These are phyloP conservation scores for Brotogeris chrysoptera DNA, from an alignment of 2,797 vertebrate species.

Conservation along the genomic window DNA sequence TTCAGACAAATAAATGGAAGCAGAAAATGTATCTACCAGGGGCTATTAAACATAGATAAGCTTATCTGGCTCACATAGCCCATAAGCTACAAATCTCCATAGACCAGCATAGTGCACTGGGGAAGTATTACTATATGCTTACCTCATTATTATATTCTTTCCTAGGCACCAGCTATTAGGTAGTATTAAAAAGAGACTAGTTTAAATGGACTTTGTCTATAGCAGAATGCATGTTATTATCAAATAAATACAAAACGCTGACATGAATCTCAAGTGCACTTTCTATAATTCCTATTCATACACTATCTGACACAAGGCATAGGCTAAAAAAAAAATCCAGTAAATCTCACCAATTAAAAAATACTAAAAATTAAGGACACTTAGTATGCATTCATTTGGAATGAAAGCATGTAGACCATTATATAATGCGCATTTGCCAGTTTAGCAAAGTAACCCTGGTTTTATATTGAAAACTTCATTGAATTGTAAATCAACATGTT, in stretches of 20 bases:
- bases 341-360: not conserved
- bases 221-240: not conserved
- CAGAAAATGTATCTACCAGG: not conserved
- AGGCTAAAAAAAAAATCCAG: not conserved
- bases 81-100: not conserved
- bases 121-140: not conserved
- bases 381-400: not conserved
- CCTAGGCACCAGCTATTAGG: not conserved
- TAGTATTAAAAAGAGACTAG: not conserved
- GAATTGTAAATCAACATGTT: not conserved
- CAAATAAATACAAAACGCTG: not conserved
- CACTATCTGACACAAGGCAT: not conserved
- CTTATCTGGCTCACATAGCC: not conserved
- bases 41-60: slow-evolving; percentile 14
- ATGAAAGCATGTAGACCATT: not conserved
- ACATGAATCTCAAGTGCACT: not conserved
- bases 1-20: not conserved
- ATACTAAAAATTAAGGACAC: not conserved
- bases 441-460: not conserved
- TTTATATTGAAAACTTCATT: not conserved
- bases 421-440: not conserved
- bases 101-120: not conserved
- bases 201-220: not conserved
- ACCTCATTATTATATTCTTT: not conserved
- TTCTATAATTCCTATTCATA: not conserved